Conservation (phyloP, 2,888 invertebrate genomes). For the Dryobotodes eremita region DNA sequence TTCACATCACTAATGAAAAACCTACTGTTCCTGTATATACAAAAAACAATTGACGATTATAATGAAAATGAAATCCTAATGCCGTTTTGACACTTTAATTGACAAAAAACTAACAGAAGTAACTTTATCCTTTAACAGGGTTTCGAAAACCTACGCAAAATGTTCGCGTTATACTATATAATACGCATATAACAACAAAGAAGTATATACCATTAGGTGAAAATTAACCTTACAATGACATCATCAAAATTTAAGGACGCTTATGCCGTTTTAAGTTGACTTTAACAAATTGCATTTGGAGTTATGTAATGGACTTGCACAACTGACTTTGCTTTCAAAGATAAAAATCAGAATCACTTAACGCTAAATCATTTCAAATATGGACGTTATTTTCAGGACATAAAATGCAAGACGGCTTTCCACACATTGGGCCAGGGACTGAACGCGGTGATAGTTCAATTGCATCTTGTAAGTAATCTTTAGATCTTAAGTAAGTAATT, state of each 20-base stretch:
- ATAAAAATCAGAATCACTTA: conserved; percentile 86
- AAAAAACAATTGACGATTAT: conserved; percentile 86
- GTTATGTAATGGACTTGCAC: conserved; percentile 75
- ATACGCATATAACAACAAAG: conserved; percentile 84
- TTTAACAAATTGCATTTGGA: conserved; percentile 70
- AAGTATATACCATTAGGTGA: conserved; percentile 78
- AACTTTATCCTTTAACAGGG: conserved; percentile 84
- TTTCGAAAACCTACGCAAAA: conserved; percentile 82
- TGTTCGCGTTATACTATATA: conserved; percentile 72
- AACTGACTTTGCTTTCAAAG: conserved; percentile 74
- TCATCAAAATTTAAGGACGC: conserved; percentile 75
- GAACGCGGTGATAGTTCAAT: conserved; percentile 35
- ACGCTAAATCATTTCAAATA: conserved; percentile 89
- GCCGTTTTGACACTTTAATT: conserved; percentile 85
- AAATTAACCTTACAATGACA: conserved; percentile 72
- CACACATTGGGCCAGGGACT: conserved; percentile 78
- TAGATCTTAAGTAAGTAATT: conserved; percentile 49
- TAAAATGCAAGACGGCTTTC: conserved; percentile 87
- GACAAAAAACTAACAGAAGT: conserved; percentile 87
- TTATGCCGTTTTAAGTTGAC: conserved; percentile 69
- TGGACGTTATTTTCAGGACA: conserved; percentile 90
- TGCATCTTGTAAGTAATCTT: conserved; percentile 47
- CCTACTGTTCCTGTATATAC: conserved; percentile 75
- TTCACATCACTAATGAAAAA: conserved; percentile 78
- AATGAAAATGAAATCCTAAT: conserved; percentile 80